Evolutionary conservation across 2,113 vertebrate genomes (phyloP).

Genomic region (Oncorhynchus clarkii): DNA sequence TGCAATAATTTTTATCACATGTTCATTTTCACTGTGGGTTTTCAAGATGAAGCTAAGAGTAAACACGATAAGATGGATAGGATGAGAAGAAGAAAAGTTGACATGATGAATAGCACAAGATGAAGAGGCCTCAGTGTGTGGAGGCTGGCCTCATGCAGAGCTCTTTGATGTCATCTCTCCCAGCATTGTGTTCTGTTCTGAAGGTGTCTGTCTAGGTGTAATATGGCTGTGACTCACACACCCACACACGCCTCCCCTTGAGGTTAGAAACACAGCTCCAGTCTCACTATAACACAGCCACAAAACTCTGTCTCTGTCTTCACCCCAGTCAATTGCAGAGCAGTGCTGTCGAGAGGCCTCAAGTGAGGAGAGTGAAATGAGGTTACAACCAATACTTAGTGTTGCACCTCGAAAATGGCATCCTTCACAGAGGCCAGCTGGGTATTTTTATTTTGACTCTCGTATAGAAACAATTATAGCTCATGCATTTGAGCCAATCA

Average conservation of each 20-base stretch:
- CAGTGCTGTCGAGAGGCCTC: conserved; percentile 49
- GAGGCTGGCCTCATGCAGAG: conserved; percentile 1
- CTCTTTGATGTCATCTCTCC: conserved; percentile 36
- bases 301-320: conserved; percentile 23
- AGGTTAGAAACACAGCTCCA: conserved; percentile 33
- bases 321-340: conserved; percentile 50
- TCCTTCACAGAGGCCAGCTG: conserved; percentile 20
- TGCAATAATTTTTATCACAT: background rate
- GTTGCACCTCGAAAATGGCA: conserved; percentile 40
- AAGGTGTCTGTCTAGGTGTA: conserved; percentile 23
- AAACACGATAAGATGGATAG: too few relatives aligned
- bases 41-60: background rate
- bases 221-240: conserved; percentile 46
- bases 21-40: background rate
- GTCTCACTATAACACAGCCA: conserved; percentile 16
- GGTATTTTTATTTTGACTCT: conserved; percentile 30
- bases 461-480: background rate
- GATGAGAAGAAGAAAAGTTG: background rate
- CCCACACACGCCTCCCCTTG: background rate
- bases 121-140: background rate
- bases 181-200: background rate
- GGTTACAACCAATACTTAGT: conserved; percentile 56
- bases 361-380: conserved; percentile 50
- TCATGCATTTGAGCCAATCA: background rate
- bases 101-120: conserved; percentile 20